These are phyloP conservation scores for Oxycera nigricornis DNA, from an alignment of 2,888 invertebrate genomes.

Conservation along the genomic window DNA sequence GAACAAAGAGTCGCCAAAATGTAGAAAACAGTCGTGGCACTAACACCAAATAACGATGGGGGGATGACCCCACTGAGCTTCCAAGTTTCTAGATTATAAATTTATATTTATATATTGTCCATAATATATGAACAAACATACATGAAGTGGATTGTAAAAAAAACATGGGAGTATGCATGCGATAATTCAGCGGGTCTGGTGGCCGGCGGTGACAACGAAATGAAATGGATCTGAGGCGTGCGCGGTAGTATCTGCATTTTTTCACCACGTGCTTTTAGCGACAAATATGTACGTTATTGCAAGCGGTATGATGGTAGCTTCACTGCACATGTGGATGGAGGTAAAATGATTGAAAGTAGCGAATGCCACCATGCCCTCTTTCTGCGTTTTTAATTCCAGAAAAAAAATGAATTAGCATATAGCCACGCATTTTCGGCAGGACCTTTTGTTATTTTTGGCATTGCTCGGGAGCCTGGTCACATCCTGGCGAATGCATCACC, in stretches of 20 bases:
- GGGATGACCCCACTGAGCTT: conserved; percentile 6
- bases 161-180: neutral
- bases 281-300: conserved; percentile 2
- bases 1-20: conserved; percentile 9
- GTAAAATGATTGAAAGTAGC: neutral
- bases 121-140: neutral
- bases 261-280: conserved; percentile 33
- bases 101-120: neutral
- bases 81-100: neutral
- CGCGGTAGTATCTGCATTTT: conserved; percentile 34
- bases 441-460: conserved; percentile 23
- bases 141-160: neutral
- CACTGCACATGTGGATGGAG: conserved; percentile 4
- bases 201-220: neutral
- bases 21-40: neutral
- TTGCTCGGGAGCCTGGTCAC: neutral
- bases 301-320: conserved; percentile 4
- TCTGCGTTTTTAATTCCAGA: neutral
- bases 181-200: conserved; percentile 1
- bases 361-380: neutral
- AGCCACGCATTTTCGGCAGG: neutral
- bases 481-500: neutral
- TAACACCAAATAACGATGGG: conserved; percentile 18
- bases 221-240: conserved; percentile 13
- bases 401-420: conserved; percentile 10